phyloP scores from a whole-genome alignment of 1,140 invertebrate species.

The Leptinotarsa lineolata region DNA sequence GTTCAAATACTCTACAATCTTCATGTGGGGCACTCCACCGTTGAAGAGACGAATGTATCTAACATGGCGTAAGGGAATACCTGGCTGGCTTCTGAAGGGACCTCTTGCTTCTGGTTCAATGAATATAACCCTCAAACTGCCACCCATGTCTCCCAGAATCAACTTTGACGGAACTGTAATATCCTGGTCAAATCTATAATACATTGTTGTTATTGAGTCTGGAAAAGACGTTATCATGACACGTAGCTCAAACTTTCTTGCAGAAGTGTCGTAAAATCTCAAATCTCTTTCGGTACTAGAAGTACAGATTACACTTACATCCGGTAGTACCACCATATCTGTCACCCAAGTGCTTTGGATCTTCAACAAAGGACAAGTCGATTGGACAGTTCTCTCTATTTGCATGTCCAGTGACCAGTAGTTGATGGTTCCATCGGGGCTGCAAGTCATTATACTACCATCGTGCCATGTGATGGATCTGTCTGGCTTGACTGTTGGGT shows the following conservation, averaged over 20 bases:
- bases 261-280: slow-evolving; percentile 73
- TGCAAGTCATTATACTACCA: slow-evolving; percentile 69
- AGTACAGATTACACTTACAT: slow-evolving; percentile 70
- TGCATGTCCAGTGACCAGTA: slow-evolving; percentile 71
- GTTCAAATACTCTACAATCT: slow-evolving; percentile 60
- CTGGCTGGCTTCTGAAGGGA: slow-evolving; percentile 67
- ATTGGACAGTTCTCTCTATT: slow-evolving; percentile 62
- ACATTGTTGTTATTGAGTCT: slow-evolving; percentile 63
- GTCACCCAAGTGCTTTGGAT: slow-evolving; percentile 67
- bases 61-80: slow-evolving; percentile 61
- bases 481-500: slow-evolving; percentile 55
- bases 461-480: slow-evolving; percentile 60
- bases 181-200: slow-evolving; percentile 66
- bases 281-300: slow-evolving; percentile 71
- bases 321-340: slow-evolving; percentile 68
- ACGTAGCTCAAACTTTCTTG: slow-evolving; percentile 68
- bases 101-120: slow-evolving; percentile 65
- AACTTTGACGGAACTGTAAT: slow-evolving; percentile 63
- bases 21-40: slow-evolving; percentile 40
- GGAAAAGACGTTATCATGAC: slow-evolving; percentile 64
- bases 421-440: slow-evolving; percentile 70
- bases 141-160: slow-evolving; percentile 69
- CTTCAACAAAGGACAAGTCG: slow-evolving; percentile 62
- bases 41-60: slow-evolving; percentile 62
- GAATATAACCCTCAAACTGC: slow-evolving; percentile 65